phyloP scores from a whole-genome alignment of 2,113 vertebrate genomes.

The rabbit (Oryctolagus cuniculus) region mOryCun1.1 NC_091439.1:58656501-58657000 shows the following conservation, averaged over 20 bases:
- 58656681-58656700: neutral
- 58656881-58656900: neutral
- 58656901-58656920: neutral
- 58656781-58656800: neutral
- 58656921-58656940: constrained; percentile 2
- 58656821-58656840: neutral
- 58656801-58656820: neutral
- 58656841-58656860: neutral
- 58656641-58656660: neutral
- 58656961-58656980: neutral
- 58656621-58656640: neutral
- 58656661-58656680: neutral
- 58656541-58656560: neutral
- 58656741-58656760: too few relatives aligned
- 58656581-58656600: constrained; percentile 53
- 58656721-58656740: neutral
- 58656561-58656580: constrained; percentile 35
- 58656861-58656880: neutral
- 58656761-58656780: neutral
- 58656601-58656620: constrained; percentile 45
- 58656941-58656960: neutral
- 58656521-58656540: neutral
- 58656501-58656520: neutral
- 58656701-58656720: neutral
- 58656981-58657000: neutral